Evolutionary conservation across 1,140 invertebrate genomes (phyloP).

Genomic region (Nasonia longicornis): DNA sequence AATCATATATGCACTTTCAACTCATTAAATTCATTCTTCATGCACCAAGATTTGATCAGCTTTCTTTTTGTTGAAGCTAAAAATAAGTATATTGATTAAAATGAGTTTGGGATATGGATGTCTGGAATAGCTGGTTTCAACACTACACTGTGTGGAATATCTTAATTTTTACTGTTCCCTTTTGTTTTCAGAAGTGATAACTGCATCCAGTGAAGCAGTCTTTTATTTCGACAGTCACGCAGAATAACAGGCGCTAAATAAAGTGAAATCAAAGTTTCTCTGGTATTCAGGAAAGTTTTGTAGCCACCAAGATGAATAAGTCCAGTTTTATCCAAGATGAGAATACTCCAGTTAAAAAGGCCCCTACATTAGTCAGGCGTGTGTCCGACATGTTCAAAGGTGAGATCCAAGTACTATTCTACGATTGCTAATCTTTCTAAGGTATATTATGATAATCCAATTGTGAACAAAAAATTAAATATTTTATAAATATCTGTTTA

Average conservation of each 20-base stretch:
- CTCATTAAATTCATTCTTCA: neutral
- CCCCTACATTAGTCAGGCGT: constrained; percentile 59
- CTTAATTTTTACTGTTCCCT: constrained; percentile 5
- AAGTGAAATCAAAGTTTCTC: neutral
- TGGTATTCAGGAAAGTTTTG: neutral
- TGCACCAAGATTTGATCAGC: neutral
- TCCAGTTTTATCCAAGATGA: constrained; percentile 48
- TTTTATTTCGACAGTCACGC: constrained; percentile 15
- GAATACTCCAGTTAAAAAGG: constrained; percentile 51
- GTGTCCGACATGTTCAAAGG: constrained; percentile 65
- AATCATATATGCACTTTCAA: neutral
- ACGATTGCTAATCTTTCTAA: constrained; percentile 14
- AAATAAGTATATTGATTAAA: constrained; percentile 4
- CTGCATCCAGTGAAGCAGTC: constrained; percentile 39
- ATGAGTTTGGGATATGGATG: neutral
- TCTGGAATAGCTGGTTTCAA: constrained; percentile 12
- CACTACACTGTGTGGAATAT: neutral
- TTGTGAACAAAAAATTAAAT: no score
- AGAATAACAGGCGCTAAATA: constrained; percentile 38
- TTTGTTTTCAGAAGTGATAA: constrained; percentile 47
- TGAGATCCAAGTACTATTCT: constrained; percentile 37
- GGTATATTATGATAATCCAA: constrained; percentile 13
- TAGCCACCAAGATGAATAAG: constrained; percentile 46
- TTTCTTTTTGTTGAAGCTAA: constrained; percentile 3
- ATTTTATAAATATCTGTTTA: constrained; percentile 37